Evolutionary conservation across 2,797 vertebrate species (phyloP), one percentile per base, ranked within the genome.

Genomic region (Pangasius krempfi): DNA sequence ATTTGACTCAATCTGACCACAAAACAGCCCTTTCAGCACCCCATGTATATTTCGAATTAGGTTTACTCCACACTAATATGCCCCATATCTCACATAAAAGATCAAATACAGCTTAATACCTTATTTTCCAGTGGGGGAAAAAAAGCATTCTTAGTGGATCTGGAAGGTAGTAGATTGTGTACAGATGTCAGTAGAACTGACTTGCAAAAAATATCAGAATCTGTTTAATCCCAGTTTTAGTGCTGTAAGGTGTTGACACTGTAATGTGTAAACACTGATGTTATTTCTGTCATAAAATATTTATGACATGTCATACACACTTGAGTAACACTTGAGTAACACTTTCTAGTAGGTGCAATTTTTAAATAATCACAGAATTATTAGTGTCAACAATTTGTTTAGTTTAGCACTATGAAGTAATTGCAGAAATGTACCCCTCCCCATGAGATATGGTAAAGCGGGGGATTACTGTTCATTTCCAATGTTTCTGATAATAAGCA

Each of bases 201-300:
- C 58, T 52, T 84, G 47, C 82, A 84, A 70, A 68, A 62, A 84
- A 54, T 9, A 76, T 54, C 66, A 64, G 44, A 62, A 25, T 52
- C 30, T 1, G 62, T 85, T 64, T 79, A 79, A 68, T 85, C 16
- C 25, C 76, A 50, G 52, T 70, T 88, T 80, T 70, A 88, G 73
- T 85, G 20, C 50, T 60, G 30, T 50, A 73, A 60, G 64, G 76
- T 82, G 76, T 82, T 82, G 54, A 8, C 86, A 60, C 70, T 87
- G 73, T 90, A 86, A 90, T 87, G 84, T 73, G 84, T 86, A 89
- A 91, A 91, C 88, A 89, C 79, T 86, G 78, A 88, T 90, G 56
- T 89, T 89, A 90, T 91, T 90, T 87, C 86, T 64, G 27, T 83
- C 81, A 83, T 64, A 64, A 83, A 83, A 83, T 64, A 83, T 3